phyloP scores from a whole-genome alignment of 2,888 invertebrate species.

The Hypomecis atomaria region DNA sequence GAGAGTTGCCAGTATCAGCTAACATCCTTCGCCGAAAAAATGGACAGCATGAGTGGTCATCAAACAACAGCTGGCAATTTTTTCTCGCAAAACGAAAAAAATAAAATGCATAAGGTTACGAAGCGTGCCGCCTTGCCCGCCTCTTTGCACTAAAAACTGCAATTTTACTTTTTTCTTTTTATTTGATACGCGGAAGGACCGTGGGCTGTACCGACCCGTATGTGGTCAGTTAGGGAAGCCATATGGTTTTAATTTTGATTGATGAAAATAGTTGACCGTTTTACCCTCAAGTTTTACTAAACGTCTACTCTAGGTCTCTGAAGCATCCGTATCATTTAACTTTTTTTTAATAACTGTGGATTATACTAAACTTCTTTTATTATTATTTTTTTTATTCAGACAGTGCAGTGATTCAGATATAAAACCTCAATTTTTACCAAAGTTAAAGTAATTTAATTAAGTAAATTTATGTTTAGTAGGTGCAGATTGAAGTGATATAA shows the following conservation, averaged over 20 bases:
- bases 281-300: neutral
- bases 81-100: conserved; percentile 48
- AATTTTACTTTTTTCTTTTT: conserved; percentile 60
- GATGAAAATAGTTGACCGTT: conserved; percentile 15
- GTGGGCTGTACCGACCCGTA: conserved; percentile 44
- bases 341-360: too few relatives aligned
- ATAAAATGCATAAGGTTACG: conserved; percentile 62
- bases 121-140: conserved; percentile 79
- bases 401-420: too few relatives aligned
- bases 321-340: too few relatives aligned
- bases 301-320: too few relatives aligned
- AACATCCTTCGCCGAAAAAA: conserved; percentile 63
- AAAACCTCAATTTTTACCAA: too few relatives aligned
- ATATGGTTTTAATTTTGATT: conserved; percentile 52
- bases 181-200: conserved; percentile 47
- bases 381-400: too few relatives aligned
- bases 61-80: conserved; percentile 74
- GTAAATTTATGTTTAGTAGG: too few relatives aligned
- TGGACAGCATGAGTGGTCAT: conserved; percentile 76
- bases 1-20: conserved; percentile 63
- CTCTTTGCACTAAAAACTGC: conserved; percentile 63
- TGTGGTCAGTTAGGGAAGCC: conserved; percentile 55
- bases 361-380: too few relatives aligned
- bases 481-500: too few relatives aligned
- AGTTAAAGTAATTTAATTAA: too few relatives aligned